These are phyloP conservation scores for Maniola jurtina DNA, from an alignment of 1,140 invertebrate species.

Conservation along the genomic window DNA sequence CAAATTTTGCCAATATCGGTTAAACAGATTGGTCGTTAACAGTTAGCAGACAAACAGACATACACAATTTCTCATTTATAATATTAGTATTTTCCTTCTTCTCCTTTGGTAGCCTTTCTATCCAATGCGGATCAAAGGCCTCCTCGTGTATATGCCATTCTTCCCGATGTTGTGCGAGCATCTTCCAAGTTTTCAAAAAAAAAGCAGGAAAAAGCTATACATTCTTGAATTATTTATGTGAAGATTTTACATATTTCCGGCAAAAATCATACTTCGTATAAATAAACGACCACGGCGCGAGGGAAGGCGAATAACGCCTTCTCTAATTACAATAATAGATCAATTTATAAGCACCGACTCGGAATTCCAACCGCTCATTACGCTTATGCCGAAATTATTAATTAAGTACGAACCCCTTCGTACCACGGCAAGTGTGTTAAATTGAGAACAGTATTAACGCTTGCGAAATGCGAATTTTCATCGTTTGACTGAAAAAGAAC, in stretches of 20 bases:
- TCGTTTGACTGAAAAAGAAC: neutral
- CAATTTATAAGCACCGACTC: constrained; percentile 29
- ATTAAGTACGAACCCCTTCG: constrained; percentile 29
- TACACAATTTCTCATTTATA: too few relatives aligned
- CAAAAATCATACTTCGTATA: neutral
- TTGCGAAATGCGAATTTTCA: neutral
- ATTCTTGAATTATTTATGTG: too few relatives aligned
- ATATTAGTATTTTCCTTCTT: too few relatives aligned
- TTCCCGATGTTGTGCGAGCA: too few relatives aligned
- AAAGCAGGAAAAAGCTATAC: too few relatives aligned
- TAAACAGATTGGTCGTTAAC: too few relatives aligned
- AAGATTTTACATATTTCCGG: neutral
- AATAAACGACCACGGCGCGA: neutral
- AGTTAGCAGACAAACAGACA: too few relatives aligned
- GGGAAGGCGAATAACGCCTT: neutral
- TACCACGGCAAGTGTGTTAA: constrained; percentile 6
- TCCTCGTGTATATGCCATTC: too few relatives aligned
- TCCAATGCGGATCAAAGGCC: too few relatives aligned
- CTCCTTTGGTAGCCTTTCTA: too few relatives aligned
- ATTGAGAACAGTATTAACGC: neutral
- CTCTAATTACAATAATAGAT: constrained; percentile 30
- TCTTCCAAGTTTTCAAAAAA: too few relatives aligned
- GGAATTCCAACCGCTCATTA: constrained; percentile 14
- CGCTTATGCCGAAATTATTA: constrained; percentile 17
- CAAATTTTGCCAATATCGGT: too few relatives aligned